phyloP scores from a whole-genome alignment of 2,113 vertebrate genomes.

The Pygoscelis adeliae region DNA sequence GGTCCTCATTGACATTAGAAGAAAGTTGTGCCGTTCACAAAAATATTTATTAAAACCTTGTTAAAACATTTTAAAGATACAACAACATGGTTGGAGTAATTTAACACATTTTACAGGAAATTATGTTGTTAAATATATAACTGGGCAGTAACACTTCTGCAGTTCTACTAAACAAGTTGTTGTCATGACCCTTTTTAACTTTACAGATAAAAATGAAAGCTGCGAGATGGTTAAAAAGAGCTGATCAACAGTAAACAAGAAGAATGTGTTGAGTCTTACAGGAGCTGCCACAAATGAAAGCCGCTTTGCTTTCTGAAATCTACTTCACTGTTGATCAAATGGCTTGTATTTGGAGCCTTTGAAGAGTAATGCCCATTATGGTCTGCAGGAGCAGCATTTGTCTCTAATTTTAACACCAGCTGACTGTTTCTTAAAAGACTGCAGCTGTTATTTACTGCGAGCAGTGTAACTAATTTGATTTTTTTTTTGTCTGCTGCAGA shows the following conservation, averaged over 20 bases:
- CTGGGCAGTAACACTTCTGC: not conserved
- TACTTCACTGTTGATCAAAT: not conserved
- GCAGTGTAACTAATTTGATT: slow-evolving; percentile 4
- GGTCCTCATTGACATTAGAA: not conserved
- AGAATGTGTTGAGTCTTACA: not conserved
- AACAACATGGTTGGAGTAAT: not conserved
- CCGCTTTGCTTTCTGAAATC: not conserved
- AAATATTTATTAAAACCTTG: not conserved
- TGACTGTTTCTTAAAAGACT: not conserved
- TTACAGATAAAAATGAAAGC: not conserved
- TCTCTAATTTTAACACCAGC: slow-evolving; percentile 16
- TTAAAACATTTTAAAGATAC: not conserved
- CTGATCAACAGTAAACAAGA: not conserved
- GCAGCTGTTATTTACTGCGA: slow-evolving; percentile 43
- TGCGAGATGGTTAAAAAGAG: not conserved
- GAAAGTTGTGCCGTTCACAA: not conserved
- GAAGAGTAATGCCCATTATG: not conserved
- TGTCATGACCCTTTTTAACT: not conserved
- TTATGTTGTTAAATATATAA: not conserved
- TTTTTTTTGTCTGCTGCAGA: not conserved
- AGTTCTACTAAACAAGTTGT: not conserved
- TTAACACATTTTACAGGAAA: not conserved
- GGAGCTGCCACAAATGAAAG: not conserved
- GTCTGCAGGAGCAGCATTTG: not conserved
- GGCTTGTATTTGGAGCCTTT: not conserved